Conservation (phyloP, 1,140 invertebrate species). For the Zaprionus africanus region DNA sequence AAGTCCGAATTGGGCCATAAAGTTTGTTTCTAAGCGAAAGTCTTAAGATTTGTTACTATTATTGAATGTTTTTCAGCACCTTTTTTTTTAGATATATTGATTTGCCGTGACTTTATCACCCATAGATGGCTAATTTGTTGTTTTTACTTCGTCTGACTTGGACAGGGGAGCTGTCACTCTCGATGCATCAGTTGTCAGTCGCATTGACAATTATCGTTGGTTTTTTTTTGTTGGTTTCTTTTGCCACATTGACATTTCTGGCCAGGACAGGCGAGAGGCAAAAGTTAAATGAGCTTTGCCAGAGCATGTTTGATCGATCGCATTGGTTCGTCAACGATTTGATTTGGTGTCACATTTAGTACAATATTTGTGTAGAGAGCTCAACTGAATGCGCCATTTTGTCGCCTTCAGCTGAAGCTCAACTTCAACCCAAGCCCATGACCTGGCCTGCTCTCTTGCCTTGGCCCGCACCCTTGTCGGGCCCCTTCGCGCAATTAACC, state of each 20-base stretch:
- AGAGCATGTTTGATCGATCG: conserved; percentile 67
- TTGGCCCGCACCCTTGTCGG: neutral
- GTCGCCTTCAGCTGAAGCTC: neutral
- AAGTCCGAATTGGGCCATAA: neutral
- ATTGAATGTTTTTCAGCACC: neutral
- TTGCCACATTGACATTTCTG: conserved; percentile 60
- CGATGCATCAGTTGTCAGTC: conserved; percentile 35
- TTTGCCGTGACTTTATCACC: conserved; percentile 17
- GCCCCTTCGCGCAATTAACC: conserved; percentile 42
- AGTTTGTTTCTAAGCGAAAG: neutral
- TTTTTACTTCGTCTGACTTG: neutral
- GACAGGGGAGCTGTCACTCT: neutral
- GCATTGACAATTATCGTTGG: conserved; percentile 69
- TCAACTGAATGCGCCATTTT: neutral
- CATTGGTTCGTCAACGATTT: neutral
- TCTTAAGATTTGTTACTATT: neutral
- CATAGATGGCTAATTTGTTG: conserved; percentile 8
- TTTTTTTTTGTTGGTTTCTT: conserved; percentile 53
- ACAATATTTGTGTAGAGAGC: neutral
- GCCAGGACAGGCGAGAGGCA: conserved; percentile 19
- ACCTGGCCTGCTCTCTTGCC: neutral
- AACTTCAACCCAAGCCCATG: neutral
- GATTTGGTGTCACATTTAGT: conserved; percentile 10
- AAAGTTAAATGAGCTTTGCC: conserved; percentile 75
- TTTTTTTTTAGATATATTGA: conserved; percentile 6